Conservation (phyloP, 1,140 invertebrate genomes). For the Nymphalis io region DNA sequence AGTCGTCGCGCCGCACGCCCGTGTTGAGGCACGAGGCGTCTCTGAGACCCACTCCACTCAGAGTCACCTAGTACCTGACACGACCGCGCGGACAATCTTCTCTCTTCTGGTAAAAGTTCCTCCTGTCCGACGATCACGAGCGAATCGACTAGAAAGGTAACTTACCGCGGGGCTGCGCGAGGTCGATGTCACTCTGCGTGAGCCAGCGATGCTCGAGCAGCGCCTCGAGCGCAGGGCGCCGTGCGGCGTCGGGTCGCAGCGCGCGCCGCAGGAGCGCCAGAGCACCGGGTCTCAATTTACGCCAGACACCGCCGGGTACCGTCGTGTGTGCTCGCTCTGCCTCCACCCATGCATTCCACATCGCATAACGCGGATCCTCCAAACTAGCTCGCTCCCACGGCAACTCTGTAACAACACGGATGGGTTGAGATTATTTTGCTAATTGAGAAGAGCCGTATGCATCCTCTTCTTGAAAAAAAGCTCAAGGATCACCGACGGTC, state of each 20-base stretch:
- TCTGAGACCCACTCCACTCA: constrained; percentile 82
- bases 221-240: constrained; percentile 85
- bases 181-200: constrained; percentile 21
- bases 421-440: background rate
- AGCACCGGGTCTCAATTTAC: constrained; percentile 88
- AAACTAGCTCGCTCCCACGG: constrained; percentile 94
- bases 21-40: constrained; percentile 65
- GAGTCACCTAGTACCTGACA: constrained; percentile 92
- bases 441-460: background rate
- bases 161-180: background rate
- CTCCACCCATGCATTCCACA: constrained; percentile 86
- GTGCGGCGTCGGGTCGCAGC: constrained; percentile 83
- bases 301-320: constrained; percentile 85
- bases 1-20: constrained; percentile 23
- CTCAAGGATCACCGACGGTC: background rate
- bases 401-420: constrained; percentile 82
- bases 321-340: constrained; percentile 79
- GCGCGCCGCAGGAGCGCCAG: constrained; percentile 89
- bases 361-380: constrained; percentile 86
- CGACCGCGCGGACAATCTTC: constrained; percentile 46
- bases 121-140: background rate
- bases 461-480: no score
- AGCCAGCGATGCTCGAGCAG: constrained; percentile 91
- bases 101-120: background rate
- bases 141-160: background rate